These are phyloP conservation scores for Watsonalla binaria DNA, from an alignment of 2,888 invertebrate species.

Conservation along the genomic window DNA sequence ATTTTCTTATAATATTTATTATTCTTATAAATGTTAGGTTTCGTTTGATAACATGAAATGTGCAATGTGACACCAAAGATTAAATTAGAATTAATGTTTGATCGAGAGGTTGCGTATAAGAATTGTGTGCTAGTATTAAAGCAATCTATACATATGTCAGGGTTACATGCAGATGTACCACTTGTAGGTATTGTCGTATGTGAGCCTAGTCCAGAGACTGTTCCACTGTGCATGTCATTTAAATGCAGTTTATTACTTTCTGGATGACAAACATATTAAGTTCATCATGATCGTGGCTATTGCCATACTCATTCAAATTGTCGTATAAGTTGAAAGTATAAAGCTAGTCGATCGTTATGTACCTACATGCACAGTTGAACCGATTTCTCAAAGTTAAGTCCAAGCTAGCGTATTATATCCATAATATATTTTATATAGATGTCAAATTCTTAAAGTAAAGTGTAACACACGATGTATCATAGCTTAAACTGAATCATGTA, in stretches of 20 bases:
- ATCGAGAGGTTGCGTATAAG: conserved; percentile 13
- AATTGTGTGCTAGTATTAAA: conserved; percentile 30
- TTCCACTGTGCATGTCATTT: background rate
- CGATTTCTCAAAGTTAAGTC: background rate
- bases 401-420: conserved; percentile 26
- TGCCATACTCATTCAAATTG: no score
- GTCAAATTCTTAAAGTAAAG: conserved; percentile 61
- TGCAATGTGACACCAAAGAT: conserved; percentile 64
- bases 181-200: background rate
- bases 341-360: no score
- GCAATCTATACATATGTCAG: conserved; percentile 18
- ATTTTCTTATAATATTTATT: conserved; percentile 46
- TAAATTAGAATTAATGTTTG: conserved; percentile 40
- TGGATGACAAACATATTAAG: no score
- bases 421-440: conserved; percentile 70
- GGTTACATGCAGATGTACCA: conserved; percentile 6
- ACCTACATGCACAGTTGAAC: background rate
- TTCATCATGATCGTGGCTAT: no score
- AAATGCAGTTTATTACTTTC: no score
- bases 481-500: conserved; percentile 70
- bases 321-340: no score
- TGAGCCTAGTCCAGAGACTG: background rate
- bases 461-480: conserved; percentile 60
- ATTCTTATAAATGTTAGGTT: conserved; percentile 30
- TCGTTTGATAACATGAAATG: conserved; percentile 30